A percentile compares a stretch with the other conserved stretches of the same genome.
phyloP scores from a whole-genome alignment of 2,113 vertebrate genomes.

The human (Homo sapiens) region DNA sequence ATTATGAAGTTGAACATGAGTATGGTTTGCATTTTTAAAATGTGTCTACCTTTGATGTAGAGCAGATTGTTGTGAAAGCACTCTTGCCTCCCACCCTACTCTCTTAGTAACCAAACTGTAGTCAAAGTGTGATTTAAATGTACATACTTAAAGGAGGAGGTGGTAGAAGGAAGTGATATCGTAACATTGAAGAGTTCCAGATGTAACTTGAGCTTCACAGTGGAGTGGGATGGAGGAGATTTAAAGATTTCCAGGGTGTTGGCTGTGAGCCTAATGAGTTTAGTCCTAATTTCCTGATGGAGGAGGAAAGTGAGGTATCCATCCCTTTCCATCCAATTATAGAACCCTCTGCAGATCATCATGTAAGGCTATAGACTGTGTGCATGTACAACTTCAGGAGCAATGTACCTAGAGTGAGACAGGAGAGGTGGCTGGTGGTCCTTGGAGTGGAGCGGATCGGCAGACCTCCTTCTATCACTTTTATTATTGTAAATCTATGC shows the following conservation, averaged over 20 bases:
- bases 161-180: background rate
- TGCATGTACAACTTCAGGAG: background rate
- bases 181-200: background rate
- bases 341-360: background rate
- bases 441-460: background rate
- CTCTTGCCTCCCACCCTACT: background rate
- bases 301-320: background rate
- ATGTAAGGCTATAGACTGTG: background rate
- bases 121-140: slow-evolving; percentile 24
- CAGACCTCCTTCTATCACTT: background rate
- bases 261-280: background rate
- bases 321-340: background rate
- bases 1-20: background rate
- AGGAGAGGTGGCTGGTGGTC: too few species aligned
- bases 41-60: background rate
- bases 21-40: background rate
- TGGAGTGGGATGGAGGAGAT: background rate
- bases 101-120: background rate
- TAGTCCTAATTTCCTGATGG: background rate
- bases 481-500: background rate
- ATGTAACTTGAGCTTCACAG: background rate
- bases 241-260: background rate
- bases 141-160: background rate
- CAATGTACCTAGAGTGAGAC: accelerated
- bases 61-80: background rate